Evolutionary conservation across 2,888 invertebrate genomes (phyloP), one percentile per base, ranked within the genome.

Genomic region (Cacoxenus indagator): DNA sequence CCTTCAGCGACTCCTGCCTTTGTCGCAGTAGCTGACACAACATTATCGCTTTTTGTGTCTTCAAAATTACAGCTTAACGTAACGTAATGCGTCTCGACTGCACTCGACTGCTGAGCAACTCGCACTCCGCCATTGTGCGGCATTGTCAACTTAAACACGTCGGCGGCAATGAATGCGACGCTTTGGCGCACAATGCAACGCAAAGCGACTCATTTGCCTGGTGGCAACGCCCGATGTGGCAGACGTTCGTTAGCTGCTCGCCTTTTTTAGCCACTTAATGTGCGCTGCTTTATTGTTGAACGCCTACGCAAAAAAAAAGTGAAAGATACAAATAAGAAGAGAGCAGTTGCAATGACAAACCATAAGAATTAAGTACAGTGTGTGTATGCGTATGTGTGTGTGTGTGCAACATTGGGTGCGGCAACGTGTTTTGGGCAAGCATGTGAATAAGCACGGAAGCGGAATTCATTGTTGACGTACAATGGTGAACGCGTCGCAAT

Each of bases 401-500:
- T 43, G 55, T 26, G 26, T 17, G 26, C 24, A 24, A n/a, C n/a
- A n/a, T n/a, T n/a, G n/a, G n/a, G n/a, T n/a, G 9, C 11, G 26
- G 55, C 48, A 67, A 27, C 11, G 55, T 22, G 37, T n/a, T n/a
- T n/a, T 31, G 24, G 64, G 64, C 19, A 79, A 78, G 76, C 82
- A 73, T 70, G 81, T 77, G 70, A 79, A 83, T 81, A 76, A 76
- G 78, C 82, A 75, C 81, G 83, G 84, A 84, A 82, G 84, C 84
- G 84, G 84, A 84, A 84, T 84, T 83, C 84, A 83, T 84, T 84
- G 81, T 83, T 80, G 78, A 80, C 78, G 75, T 76, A 84, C 84
- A 84, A 84, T 83, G 84, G 78, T 75, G 81, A 82, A 82, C 78
- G 84, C 82, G 76, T 82, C 81, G 84, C 80, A 84, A 84, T 84